Percentiles rank a stretch among this genome's conserved stretches.
Conservation (phyloP, 2,113 vertebrate genomes). For the Protomyctophum bolini region DNA sequence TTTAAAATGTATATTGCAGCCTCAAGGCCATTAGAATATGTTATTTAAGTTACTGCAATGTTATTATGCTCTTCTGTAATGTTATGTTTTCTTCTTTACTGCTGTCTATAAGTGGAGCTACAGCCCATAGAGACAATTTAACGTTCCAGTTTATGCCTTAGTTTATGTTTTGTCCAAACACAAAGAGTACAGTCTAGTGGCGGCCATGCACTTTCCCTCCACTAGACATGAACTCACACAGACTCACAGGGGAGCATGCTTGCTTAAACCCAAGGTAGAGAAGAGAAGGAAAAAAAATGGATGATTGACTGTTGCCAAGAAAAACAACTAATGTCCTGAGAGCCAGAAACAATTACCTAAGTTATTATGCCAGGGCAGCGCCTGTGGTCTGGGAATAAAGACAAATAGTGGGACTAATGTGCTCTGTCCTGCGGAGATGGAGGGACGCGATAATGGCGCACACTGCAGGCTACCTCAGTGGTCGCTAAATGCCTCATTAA, state of each 20-base stretch:
- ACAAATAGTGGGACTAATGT: constrained; percentile 69
- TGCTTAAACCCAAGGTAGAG: constrained; percentile 49
- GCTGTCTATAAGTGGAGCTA: constrained; percentile 14
- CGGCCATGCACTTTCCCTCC: constrained; percentile 30
- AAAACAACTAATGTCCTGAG: constrained; percentile 67
- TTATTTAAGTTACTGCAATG: neutral
- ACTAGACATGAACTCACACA: constrained; percentile 55
- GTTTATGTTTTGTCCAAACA: constrained; percentile 45
- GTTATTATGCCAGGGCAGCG: constrained; percentile 69
- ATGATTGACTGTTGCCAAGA: constrained; percentile 70
- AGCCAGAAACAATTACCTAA: constrained; percentile 72
- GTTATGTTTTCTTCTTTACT: constrained; percentile 36
- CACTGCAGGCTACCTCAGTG: constrained; percentile 63
- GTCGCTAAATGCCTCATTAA: constrained; percentile 69
- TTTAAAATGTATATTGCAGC: constrained; percentile 8
- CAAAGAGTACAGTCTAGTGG: constrained; percentile 35
- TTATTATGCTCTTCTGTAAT: constrained; percentile 19
- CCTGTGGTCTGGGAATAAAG: constrained; percentile 68
- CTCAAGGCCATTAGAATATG: neutral
- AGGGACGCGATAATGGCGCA: constrained; percentile 60
- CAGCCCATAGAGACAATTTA: constrained; percentile 17
- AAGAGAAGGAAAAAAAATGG: constrained; percentile 28
- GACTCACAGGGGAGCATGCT: constrained; percentile 52
- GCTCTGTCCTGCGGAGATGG: constrained; percentile 67
- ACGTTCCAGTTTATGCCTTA: constrained; percentile 22